phyloP scores from a whole-genome alignment of 92 coral and sea anemone genomes.

The Palythoa caribaeorum region DNA sequence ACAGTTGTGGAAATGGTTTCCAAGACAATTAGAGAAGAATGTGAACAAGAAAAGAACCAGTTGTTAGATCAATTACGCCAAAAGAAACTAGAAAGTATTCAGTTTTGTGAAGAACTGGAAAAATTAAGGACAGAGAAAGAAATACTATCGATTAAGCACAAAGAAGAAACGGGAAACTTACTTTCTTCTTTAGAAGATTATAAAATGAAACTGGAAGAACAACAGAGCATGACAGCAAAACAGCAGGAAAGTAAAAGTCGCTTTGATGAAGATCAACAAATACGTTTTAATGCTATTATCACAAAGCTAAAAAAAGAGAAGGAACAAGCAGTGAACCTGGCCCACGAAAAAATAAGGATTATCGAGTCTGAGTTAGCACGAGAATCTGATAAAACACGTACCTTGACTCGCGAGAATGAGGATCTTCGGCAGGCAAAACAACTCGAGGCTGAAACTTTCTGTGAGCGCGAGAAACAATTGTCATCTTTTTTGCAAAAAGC shows the following conservation, averaged over 20 bases:
- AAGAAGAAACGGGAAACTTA: slow-evolving; percentile 59
- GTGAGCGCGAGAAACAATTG: slow-evolving; percentile 67
- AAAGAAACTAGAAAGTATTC: slow-evolving; percentile 42
- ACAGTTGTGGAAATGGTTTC: slow-evolving; percentile 48
- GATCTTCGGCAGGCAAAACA: slow-evolving; percentile 60
- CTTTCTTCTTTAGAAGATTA: slow-evolving; percentile 52
- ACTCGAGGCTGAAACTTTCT: slow-evolving; percentile 47
- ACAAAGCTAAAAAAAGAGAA: slow-evolving; percentile 87
- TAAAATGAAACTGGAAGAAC: slow-evolving; percentile 72
- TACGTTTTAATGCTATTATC: slow-evolving; percentile 88
- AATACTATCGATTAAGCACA: slow-evolving; percentile 45
- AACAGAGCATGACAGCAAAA: slow-evolving; percentile 64
- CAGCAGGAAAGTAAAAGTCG: slow-evolving; percentile 71
- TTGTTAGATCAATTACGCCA: slow-evolving; percentile 38
- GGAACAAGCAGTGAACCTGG: slow-evolving; percentile 77
- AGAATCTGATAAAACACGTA: slow-evolving; percentile 62
- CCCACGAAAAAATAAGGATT: slow-evolving; percentile 72
- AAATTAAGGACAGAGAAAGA: slow-evolving; percentile 60
- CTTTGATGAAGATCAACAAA: slow-evolving; percentile 94
- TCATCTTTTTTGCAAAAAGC: slow-evolving; percentile 51
- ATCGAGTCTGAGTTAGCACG: slow-evolving; percentile 56
- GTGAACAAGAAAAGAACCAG: slow-evolving; percentile 61
- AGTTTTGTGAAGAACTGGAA: slow-evolving; percentile 55
- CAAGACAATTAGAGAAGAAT: slow-evolving; percentile 58
- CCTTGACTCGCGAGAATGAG: slow-evolving; percentile 72